Percentiles rank a stretch among this genome's conserved stretches.
Conservation (phyloP, 2,888 invertebrate genomes). For the Brenthis daphne region DNA sequence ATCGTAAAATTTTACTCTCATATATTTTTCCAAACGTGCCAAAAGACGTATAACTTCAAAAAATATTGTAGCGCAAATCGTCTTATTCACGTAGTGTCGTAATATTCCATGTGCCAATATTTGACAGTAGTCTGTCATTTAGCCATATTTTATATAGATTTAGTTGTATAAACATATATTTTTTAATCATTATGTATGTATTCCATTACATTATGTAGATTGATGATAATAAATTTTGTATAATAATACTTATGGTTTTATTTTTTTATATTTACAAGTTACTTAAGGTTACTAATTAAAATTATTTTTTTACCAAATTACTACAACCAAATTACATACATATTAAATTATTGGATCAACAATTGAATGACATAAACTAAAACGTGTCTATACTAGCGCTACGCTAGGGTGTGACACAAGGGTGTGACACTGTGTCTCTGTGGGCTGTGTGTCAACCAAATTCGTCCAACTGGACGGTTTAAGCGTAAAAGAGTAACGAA, state of each 20-base stretch:
- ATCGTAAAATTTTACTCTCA: too few species aligned
- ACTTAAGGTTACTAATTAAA: neutral
- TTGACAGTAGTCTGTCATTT: constrained; percentile 60
- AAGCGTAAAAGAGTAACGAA: too few species aligned
- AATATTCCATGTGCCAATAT: constrained; percentile 77
- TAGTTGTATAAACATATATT: constrained; percentile 67
- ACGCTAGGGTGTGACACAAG: constrained; percentile 1
- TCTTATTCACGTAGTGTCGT: neutral
- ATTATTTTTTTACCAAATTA: neutral
- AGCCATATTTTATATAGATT: constrained; percentile 78
- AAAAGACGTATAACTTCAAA: too few species aligned
- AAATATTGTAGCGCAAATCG: neutral
- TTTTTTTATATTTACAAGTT: constrained; percentile 8
- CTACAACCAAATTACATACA: too few species aligned
- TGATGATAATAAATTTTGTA: constrained; percentile 76
- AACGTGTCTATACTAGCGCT: too few species aligned
- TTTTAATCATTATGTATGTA: constrained; percentile 72
- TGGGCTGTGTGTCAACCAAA: too few species aligned
- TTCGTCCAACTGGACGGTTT: too few species aligned
- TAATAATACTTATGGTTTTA: constrained; percentile 53
- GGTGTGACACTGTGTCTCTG: neutral
- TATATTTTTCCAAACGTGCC: too few species aligned
- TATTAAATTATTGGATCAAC: too few species aligned
- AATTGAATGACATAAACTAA: too few species aligned
- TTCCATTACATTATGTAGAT: constrained; percentile 66